phyloP scores from a whole-genome alignment of 1,140 invertebrate species.

The Dolichoris vasculosae region DNA sequence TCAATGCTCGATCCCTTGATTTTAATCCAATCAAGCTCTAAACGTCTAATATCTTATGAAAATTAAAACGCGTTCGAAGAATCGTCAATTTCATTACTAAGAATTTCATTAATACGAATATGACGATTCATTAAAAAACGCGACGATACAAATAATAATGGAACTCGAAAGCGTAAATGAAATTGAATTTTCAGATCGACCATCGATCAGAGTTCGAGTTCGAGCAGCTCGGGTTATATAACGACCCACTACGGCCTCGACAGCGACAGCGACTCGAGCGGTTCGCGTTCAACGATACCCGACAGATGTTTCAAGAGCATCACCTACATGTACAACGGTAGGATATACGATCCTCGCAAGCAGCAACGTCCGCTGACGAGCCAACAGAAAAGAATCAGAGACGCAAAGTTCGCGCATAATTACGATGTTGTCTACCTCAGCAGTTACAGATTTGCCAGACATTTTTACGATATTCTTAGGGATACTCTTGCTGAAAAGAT shows the following conservation, averaged over 20 bases:
- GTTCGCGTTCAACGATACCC: constrained; percentile 44
- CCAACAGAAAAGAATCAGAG: constrained; percentile 72
- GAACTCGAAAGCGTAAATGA: too few species aligned
- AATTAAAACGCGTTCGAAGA: too few species aligned
- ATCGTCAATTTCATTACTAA: too few species aligned
- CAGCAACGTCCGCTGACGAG: constrained; percentile 59
- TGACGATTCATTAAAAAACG: too few species aligned
- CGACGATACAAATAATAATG: too few species aligned
- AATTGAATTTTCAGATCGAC: too few species aligned
- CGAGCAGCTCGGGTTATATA: constrained; percentile 78
- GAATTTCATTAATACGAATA: too few species aligned
- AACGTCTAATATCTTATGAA: too few species aligned
- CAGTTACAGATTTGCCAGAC: constrained; percentile 77
- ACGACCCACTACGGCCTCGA: constrained; percentile 75
- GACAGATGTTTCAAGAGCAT: constrained; percentile 64
- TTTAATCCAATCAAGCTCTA: too few species aligned
- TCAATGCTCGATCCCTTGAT: too few species aligned
- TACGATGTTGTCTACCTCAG: constrained; percentile 77
- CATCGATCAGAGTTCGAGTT: constrained; percentile 67
- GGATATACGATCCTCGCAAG: constrained; percentile 59
- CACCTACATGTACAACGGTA: constrained; percentile 59
- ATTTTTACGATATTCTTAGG: constrained; percentile 78
- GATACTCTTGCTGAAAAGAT: constrained; percentile 74
- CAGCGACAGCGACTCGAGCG: constrained; percentile 75
- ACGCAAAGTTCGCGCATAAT: constrained; percentile 66